Percentiles rank a stretch among this genome's conserved stretches.
Conservation (phyloP, 35 echinoderm and acorn worm species). For the Apostichopus californicus region DNA sequence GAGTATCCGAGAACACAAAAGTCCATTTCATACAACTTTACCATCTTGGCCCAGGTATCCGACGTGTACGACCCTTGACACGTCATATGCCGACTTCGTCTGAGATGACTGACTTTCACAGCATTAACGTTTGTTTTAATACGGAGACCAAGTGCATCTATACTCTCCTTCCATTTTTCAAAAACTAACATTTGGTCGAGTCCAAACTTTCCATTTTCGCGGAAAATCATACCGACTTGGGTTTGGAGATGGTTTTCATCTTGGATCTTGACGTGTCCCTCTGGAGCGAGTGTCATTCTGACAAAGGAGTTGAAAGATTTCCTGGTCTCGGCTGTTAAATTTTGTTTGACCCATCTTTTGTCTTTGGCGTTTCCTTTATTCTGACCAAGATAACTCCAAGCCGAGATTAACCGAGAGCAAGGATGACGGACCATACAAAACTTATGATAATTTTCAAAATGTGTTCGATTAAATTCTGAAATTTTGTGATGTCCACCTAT, state of each 20-base stretch:
- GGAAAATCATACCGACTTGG: slow-evolving; percentile 24
- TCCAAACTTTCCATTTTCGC: slow-evolving; percentile 3
- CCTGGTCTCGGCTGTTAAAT: not conserved
- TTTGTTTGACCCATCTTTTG: not conserved
- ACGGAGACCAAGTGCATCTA: not conserved
- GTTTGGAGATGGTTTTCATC: not conserved
- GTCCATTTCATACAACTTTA: slow-evolving; percentile 14
- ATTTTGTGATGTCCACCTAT: slow-evolving; percentile 25
- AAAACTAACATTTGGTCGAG: slow-evolving; percentile 41
- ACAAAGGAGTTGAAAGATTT: slow-evolving; percentile 1
- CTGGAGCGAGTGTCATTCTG: not conserved
- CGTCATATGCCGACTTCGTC: not conserved
- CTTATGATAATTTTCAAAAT: slow-evolving; percentile 20
- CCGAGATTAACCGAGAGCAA: not conserved
- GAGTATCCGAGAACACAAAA: slow-evolving; percentile 46
- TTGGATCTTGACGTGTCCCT: not conserved
- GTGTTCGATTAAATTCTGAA: not conserved
- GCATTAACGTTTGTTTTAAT: not conserved
- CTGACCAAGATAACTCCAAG: not conserved
- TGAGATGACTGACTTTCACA: not conserved
- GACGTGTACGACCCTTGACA: slow-evolving; percentile 4
- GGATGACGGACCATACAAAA: slow-evolving; percentile 40
- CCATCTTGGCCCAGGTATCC: slow-evolving; percentile 18
- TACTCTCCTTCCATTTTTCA: slow-evolving; percentile 34
- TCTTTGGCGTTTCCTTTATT: not conserved